Percentiles rank a stretch among this genome's conserved stretches.
phyloP scores from a whole-genome alignment of 1,140 invertebrate species.

The Drosophila neocordata region DNA sequence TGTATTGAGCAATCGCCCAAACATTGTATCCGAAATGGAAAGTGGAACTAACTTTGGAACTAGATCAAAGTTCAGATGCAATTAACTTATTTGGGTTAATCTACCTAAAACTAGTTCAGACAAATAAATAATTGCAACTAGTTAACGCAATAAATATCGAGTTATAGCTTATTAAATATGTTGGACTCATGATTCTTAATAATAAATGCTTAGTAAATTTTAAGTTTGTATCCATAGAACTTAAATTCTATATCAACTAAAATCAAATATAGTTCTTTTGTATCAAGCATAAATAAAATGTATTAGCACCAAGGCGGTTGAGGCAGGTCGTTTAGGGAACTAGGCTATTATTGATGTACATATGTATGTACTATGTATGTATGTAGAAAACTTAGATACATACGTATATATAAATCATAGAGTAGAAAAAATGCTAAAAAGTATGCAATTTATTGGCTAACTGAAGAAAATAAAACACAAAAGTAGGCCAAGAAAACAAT shows the following conservation, averaged over 20 bases:
- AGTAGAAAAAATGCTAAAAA: constrained; percentile 8
- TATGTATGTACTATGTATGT: too few relatives aligned
- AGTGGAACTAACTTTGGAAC: background rate
- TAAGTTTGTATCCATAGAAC: too few relatives aligned
- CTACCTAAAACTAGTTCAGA: background rate
- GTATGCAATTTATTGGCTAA: constrained; percentile 21
- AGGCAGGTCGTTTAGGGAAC: too few relatives aligned
- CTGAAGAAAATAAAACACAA: background rate
- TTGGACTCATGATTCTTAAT: too few relatives aligned
- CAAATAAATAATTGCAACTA: constrained; percentile 11
- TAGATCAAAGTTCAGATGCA: background rate
- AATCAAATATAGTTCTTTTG: background rate
- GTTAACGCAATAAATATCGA: too few relatives aligned
- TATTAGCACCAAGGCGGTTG: background rate
- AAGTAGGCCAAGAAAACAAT: constrained; percentile 24
- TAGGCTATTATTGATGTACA: too few relatives aligned
- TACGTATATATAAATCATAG: background rate
- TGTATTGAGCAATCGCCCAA: background rate
- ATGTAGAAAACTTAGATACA: background rate
- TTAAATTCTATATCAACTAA: too few relatives aligned
- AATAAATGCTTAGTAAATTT: too few relatives aligned
- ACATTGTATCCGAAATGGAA: background rate
- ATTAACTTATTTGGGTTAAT: background rate
- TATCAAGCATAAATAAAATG: background rate
- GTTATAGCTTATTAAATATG: too few relatives aligned